A percentile compares a stretch with the other conserved stretches of the same genome.
Evolutionary conservation across 2,888 invertebrate species (phyloP).

Genomic region (Drosophila gaucha): DNA sequence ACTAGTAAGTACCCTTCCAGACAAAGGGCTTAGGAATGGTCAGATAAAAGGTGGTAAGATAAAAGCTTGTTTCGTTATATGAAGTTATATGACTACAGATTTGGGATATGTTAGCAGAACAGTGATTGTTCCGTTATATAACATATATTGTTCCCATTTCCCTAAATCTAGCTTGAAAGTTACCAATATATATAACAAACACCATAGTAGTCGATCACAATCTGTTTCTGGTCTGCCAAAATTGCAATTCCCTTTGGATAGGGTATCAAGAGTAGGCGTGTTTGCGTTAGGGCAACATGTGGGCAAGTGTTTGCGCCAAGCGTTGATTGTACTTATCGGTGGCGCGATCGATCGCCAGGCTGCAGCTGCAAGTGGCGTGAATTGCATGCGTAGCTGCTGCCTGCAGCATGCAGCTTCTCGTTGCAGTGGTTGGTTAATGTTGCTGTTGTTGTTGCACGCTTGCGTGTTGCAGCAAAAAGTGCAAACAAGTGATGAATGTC

Average conservation of each 20-base stretch:
- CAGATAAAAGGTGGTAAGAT: no score
- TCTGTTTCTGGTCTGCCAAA: background rate
- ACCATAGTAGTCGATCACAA: no score
- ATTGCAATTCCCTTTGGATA: background rate
- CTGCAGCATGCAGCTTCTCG: constrained; percentile 40
- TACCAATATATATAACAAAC: no score
- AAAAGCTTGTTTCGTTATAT: no score
- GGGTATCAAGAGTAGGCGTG: constrained; percentile 53
- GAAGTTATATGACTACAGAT: no score
- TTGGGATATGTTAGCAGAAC: no score
- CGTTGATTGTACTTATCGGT: constrained; percentile 76
- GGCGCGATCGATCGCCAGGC: constrained; percentile 60
- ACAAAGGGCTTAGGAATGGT: background rate
- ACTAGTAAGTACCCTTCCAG: background rate
- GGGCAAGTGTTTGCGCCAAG: constrained; percentile 77
- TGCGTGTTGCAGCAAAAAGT: constrained; percentile 49
- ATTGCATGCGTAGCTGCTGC: constrained; percentile 73
- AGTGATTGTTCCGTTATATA: no score
- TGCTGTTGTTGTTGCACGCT: constrained; percentile 28
- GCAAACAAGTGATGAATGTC: constrained; percentile 83
- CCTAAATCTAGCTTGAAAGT: no score
- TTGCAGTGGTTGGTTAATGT: constrained; percentile 8
- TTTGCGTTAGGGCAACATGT: constrained; percentile 54
- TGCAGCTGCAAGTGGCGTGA: constrained; percentile 62
- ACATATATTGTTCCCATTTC: no score